phyloP scores from a whole-genome alignment of 1,140 invertebrate genomes.

The Lordiphosa stackelbergi region DNA sequence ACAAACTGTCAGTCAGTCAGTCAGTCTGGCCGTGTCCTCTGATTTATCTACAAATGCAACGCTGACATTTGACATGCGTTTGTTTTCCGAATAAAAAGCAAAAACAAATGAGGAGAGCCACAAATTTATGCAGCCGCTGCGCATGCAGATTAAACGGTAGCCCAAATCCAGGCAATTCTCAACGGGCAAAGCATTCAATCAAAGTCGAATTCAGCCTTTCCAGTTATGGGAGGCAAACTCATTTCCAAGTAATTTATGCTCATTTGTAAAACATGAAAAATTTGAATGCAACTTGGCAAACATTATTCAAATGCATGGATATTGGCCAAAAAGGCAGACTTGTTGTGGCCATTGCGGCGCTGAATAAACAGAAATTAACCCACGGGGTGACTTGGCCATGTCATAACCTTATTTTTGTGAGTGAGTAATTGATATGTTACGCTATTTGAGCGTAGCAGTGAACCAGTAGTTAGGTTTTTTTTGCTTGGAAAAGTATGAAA shows the following conservation, averaged over 20 bases:
- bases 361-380: constrained; percentile 2
- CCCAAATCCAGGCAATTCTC: constrained; percentile 28
- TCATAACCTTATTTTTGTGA: neutral
- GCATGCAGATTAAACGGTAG: constrained; percentile 13
- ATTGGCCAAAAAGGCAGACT: neutral
- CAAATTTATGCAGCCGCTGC: constrained; percentile 20
- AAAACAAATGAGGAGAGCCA: constrained; percentile 37
- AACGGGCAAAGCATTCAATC: constrained; percentile 50
- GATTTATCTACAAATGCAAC: constrained; percentile 49
- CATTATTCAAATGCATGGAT: constrained; percentile 41
- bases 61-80: constrained; percentile 70
- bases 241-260: constrained; percentile 66
- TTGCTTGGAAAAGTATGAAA: no score
- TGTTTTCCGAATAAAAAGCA: constrained; percentile 6
- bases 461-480: no score
- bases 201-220: constrained; percentile 46
- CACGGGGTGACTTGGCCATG: neutral
- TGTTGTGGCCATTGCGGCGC: no score
- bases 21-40: constrained; percentile 22
- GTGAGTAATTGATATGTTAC: no score
- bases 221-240: constrained; percentile 52
- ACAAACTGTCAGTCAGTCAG: constrained; percentile 40
- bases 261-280: constrained; percentile 72
- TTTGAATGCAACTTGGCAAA: constrained; percentile 50
- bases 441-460: no score